phyloP scores from a whole-genome alignment of 1,140 invertebrate species.

The Phymastichus coffea region DNA sequence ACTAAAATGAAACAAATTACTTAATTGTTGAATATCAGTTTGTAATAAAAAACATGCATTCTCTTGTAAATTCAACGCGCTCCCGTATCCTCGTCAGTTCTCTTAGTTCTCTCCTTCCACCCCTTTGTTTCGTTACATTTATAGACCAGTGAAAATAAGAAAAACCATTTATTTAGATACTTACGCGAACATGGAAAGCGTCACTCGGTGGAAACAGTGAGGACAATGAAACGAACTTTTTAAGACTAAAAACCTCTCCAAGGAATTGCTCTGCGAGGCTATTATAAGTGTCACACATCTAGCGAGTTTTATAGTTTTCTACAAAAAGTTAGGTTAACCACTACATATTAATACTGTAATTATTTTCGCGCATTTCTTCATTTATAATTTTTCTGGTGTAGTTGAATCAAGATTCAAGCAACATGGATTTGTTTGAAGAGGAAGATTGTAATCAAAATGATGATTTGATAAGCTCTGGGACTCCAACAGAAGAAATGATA shows the following conservation, averaged over 20 bases:
- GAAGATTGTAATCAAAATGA: slow-evolving; percentile 14
- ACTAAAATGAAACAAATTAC: too few species aligned
- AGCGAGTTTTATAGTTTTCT: background rate
- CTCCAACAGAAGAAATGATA: slow-evolving; percentile 9
- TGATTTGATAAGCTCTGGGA: slow-evolving; percentile 9
- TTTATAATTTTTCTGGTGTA: background rate
- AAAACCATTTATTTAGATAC: slow-evolving; percentile 9
- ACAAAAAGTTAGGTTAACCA: slow-evolving; percentile 21
- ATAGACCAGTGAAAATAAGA: slow-evolving; percentile 11
- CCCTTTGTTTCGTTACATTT: slow-evolving; percentile 16
- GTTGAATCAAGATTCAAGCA: background rate
- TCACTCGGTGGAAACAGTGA: slow-evolving; percentile 15
- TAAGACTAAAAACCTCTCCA: background rate
- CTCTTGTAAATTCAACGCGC: too few species aligned
- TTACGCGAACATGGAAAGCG: slow-evolving; percentile 6
- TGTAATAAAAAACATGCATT: too few species aligned
- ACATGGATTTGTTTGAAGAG: background rate
- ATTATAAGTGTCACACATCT: background rate
- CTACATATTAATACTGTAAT: background rate
- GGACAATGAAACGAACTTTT: slow-evolving; percentile 1
- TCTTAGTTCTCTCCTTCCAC: background rate
- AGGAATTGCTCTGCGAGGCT: background rate
- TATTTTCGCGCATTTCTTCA: background rate
- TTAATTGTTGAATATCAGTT: too few species aligned
- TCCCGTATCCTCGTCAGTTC: too few species aligned